These are phyloP conservation scores for Brachyhypopomus gauderio DNA, from an alignment of 2,113 vertebrate genomes.

Conservation along the genomic window DNA sequence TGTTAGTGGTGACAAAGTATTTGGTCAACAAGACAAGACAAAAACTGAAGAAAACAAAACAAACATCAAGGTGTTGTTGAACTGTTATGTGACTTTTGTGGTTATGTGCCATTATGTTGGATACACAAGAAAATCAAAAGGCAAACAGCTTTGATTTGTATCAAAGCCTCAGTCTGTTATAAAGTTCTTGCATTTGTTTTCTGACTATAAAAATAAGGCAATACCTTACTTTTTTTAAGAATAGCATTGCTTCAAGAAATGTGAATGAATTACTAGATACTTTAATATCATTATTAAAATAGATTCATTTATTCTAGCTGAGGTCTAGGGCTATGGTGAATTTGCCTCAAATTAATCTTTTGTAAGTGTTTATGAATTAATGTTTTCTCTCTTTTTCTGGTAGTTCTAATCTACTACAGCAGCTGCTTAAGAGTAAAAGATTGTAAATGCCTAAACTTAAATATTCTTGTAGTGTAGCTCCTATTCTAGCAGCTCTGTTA, in stretches of 20 bases:
- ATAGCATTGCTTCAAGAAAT: no score
- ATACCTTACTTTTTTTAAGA: not conserved
- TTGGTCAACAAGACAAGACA: no score
- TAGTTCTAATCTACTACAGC: not conserved
- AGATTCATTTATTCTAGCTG: not conserved
- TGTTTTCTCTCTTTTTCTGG: not conserved
- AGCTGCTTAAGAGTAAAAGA: not conserved
- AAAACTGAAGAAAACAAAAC: not conserved
- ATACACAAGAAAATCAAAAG: slow-evolving; percentile 76
- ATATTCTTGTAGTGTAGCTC: slow-evolving; percentile 56
- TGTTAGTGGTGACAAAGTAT: no score
- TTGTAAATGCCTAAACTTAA: no score
- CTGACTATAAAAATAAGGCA: not conserved
- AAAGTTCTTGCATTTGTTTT: slow-evolving; percentile 55
- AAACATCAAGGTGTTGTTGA: slow-evolving; percentile 76
- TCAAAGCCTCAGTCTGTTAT: not conserved
- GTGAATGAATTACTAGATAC: no score
- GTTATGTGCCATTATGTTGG: slow-evolving; percentile 71
- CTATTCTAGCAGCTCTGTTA: slow-evolving; percentile 68
- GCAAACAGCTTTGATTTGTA: slow-evolving; percentile 71
- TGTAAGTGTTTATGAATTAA: no score
- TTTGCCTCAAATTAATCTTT: not conserved
- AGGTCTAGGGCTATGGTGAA: not conserved
- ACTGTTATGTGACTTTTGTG: slow-evolving; percentile 63
- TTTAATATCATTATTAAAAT: no score